phyloP scores from a whole-genome alignment of 1,140 invertebrate species.

The Drosophila paulistorum region DNA sequence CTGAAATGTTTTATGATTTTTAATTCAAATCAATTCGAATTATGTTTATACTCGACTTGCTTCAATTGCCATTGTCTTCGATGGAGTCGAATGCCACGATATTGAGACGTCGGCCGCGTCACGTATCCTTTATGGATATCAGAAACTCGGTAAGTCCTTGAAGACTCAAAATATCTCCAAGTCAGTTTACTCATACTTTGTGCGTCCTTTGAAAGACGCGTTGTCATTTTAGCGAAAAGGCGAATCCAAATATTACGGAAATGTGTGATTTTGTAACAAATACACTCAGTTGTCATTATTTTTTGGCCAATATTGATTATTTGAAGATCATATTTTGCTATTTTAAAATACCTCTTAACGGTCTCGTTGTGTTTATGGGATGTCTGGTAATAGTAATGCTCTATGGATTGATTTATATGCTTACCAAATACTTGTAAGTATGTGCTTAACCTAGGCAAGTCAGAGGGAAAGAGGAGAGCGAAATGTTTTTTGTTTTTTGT shows the following conservation, averaged over 20 bases:
- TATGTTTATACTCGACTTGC: too few species aligned
- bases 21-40: too few species aligned
- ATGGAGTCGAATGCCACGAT: not conserved
- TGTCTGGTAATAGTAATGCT: not conserved
- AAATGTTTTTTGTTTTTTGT: not conserved
- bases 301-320: conserved; percentile 8
- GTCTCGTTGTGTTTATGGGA: not conserved
- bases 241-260: not conserved
- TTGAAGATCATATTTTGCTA: not conserved
- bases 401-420: not conserved
- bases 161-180: not conserved
- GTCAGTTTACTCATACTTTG: too few species aligned
- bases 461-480: not conserved
- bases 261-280: conserved; percentile 1
- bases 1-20: too few species aligned
- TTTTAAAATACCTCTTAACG: not conserved
- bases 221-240: not conserved
- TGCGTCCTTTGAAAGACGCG: not conserved
- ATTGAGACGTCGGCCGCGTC: not conserved
- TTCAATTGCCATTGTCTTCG: not conserved
- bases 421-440: conserved; percentile 16
- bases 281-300: not conserved
- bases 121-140: conserved; percentile 3
- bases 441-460: not conserved
- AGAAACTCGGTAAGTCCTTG: not conserved